Evolutionary conservation across 2,113 vertebrate genomes (phyloP), one percentile per base, ranked within the genome.

Genomic region (Rafetus swinhoei): DNA sequence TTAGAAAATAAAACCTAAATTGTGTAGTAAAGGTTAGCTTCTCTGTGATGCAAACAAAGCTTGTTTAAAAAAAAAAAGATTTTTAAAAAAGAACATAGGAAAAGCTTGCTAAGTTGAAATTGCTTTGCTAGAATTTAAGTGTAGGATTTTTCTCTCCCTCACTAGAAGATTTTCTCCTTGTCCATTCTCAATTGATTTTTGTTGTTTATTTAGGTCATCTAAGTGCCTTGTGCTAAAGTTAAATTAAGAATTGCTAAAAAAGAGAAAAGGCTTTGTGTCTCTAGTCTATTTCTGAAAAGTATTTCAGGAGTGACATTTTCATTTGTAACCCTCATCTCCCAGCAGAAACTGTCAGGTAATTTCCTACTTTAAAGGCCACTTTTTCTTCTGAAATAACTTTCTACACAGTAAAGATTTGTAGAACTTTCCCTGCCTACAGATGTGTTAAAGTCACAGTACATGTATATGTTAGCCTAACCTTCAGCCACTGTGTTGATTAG

Each of bases 401-500:
- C 50, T 76, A 88, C 14, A 21, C 27, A 56, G 82, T 13, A 81
- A 88, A 91, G 55, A 32, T 89, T 90, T 93, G 1, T 90, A 93
- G 85, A 94, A 87, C 2, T 25, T 76, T 86, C 92, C 60, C 81
- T 96, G 18, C 62, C 79, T 82, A 56, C 4, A 95, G 82, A 91
- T 93, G 86, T 15, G 62, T 97, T 84, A 93, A 96, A 90, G 32
- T 95, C 45, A 82, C 56, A 96, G 52, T 27, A 18, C 91, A 27
- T 29, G 84, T 89, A n/a, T 90, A 94, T 86, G 82, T 96, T 96
- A 96, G 85, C 88, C 21, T 92, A 90, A 85, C 22, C 88, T 96
- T 97, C 81, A 85, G 84, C 32, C 27, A 94, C 3, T 81, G 80
- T 96, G 69, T 95, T 94, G 94, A 86, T 88, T 96, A 82, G 45